Evolutionary conservation across 2,888 invertebrate species (phyloP).

Genomic region (Nomada hirtipes): DNA sequence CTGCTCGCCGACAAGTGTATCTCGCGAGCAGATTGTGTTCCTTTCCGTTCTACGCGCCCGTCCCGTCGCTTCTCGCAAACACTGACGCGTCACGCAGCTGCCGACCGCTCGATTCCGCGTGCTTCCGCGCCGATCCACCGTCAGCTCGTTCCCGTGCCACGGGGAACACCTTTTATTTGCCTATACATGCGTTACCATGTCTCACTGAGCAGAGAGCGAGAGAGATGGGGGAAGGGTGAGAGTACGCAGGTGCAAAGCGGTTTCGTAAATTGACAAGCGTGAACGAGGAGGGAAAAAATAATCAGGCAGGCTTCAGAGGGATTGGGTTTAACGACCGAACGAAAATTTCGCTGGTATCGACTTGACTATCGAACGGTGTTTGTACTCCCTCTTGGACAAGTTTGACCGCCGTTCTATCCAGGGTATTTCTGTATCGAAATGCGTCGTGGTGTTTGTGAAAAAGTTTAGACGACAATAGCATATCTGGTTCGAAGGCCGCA

Average conservation of each 20-base stretch:
- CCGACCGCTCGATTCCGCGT: conserved; percentile 40
- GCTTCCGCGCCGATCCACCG: conserved; percentile 43
- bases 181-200: conserved; percentile 46
- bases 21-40: conserved; percentile 47
- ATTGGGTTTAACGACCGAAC: conserved; percentile 28
- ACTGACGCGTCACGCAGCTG: conserved; percentile 54
- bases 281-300: conserved; percentile 11
- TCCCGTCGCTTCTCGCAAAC: conserved; percentile 40
- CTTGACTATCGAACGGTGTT: no score
- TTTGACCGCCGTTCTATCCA: not conserved
- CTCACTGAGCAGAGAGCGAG: not conserved
- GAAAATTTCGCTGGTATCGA: not conserved
- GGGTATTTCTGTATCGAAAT: not conserved
- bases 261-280: conserved; percentile 47
- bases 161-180: conserved; percentile 44
- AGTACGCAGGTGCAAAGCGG: conserved; percentile 22
- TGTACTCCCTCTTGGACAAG: not conserved
- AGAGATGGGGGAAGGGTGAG: no score
- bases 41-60: conserved; percentile 7
- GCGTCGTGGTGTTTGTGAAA: no score
- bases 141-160: conserved; percentile 1
- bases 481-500: no score
- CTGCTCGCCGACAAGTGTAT: conserved; percentile 46
- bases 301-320: not conserved
- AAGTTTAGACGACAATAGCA: no score